phyloP scores from a whole-genome alignment of 1,140 invertebrate genomes.

The Holotrichia oblita region DNA sequence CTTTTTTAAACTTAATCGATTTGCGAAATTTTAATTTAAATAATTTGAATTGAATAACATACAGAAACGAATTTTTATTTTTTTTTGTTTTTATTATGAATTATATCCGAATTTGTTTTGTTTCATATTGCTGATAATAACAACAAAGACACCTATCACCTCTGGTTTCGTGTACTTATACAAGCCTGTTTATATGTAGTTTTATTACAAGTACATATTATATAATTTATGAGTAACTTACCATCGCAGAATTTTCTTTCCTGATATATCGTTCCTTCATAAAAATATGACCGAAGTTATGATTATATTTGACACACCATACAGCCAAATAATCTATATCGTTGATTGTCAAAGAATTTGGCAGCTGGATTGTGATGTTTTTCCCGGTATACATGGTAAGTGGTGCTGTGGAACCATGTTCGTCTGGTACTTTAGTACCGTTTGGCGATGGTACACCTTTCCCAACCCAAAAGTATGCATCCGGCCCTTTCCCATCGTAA shows the following conservation, averaged over 20 bases:
- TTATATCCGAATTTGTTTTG: too few species aligned
- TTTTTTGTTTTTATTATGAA: too few species aligned
- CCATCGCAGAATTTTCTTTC: slow-evolving; percentile 19
- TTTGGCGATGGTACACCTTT: slow-evolving; percentile 23
- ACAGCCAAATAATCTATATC: slow-evolving; percentile 88
- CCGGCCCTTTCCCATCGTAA: slow-evolving; percentile 46
- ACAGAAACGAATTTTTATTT: too few species aligned
- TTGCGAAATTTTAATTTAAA: too few species aligned
- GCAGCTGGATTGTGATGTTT: slow-evolving; percentile 85
- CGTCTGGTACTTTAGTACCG: slow-evolving; percentile 49
- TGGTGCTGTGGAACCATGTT: slow-evolving; percentile 49
- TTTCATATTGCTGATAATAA: too few species aligned
- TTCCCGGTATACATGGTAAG: slow-evolving; percentile 76
- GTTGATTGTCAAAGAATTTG: slow-evolving; percentile 82
- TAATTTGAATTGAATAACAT: too few species aligned
- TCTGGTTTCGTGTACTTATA: too few species aligned
- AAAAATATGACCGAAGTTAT: slow-evolving; percentile 76
- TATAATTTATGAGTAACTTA: too few species aligned
- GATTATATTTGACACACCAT: slow-evolving; percentile 81
- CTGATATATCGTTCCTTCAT: slow-evolving; percentile 32
- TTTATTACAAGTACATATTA: too few species aligned
- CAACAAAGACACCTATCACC: too few species aligned
- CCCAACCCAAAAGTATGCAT: slow-evolving; percentile 46
- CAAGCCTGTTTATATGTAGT: too few species aligned
- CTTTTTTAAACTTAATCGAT: too few species aligned